Evolutionary conservation across 2,113 vertebrate genomes (phyloP), one percentile per base, ranked within the genome.

Genomic region (Gymnocephalus cernua): DNA sequence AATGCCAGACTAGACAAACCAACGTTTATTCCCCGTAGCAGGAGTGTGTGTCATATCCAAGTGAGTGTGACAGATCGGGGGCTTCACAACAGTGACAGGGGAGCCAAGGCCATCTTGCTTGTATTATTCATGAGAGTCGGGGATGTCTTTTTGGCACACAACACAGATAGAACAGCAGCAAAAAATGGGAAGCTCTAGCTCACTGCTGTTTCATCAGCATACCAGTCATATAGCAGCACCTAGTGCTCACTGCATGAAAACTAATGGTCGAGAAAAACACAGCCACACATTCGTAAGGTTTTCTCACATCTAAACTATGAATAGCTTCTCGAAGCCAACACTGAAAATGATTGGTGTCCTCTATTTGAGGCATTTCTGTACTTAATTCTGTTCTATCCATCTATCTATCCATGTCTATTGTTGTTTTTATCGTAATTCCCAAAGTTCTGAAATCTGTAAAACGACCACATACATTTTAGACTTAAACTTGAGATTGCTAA

Each of bases 21-120:
- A 77, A 47, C 74, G 86, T 88, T 93, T 87, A 85, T 86, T 89
- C 85, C 75, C 75, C 13, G 48, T 81, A 32, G 89, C 80, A 75
- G 67, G 58, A 64, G 69, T 81, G 80, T 79, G 86, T 90, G 87
- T 88, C 88, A 84, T 48, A 90, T 79, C 68, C 79, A 90, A 82
- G 85, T 91, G 86, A 91, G 74, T 89, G 84, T 91, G 88, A 92
- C 87, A 88, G 84, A 91, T 87, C 80, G 70, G 82, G 75, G 72
- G 84, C 86, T 83, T 82, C 77, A 71, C 67, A 63, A 68, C 68
- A 63, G 65, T 85, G 88, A 90, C 80, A 67, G 71, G 61, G 69
- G 70, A 88, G 77, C 77, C 82, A 38, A 74, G 87, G 90, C 91
- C 82, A 83, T 71, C 71, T 21, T 51, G 70, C 48, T 75, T 91